Conservation (phyloP, 2,888 invertebrate species). For the Petrolisthes cinctipes region DNA sequence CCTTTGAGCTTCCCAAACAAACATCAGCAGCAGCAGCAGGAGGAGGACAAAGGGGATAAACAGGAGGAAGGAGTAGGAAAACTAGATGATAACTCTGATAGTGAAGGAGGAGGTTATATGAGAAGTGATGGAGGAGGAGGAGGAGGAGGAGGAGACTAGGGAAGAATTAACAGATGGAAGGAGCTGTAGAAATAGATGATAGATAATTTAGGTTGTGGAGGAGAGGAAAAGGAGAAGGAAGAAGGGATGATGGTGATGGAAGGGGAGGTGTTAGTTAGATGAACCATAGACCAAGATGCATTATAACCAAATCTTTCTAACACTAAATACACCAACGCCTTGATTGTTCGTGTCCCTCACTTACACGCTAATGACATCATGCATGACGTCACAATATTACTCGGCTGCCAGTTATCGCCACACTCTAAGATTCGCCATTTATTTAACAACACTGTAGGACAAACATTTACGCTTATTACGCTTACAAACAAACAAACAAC, state of each 20-base stretch:
- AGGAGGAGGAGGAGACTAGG: background rate
- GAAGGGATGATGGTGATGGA: background rate
- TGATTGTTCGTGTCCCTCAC: no score
- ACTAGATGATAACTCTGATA: background rate
- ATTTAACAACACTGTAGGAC: background rate
- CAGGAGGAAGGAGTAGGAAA: background rate
- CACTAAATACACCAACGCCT: no score
- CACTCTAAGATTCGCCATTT: no score
- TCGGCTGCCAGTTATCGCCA: no score
- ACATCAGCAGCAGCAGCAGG: background rate
- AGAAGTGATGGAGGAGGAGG: background rate
- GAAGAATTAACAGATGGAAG: background rate
- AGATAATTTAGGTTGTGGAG: background rate
- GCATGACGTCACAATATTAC: no score
- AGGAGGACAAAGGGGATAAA: background rate
- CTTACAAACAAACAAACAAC: background rate
- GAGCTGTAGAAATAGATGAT: background rate
- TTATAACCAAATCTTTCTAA: no score
- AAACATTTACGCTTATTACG: background rate
- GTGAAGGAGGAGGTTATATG: background rate
- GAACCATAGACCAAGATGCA: no score
- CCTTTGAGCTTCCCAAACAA: slow-evolving; percentile 34
- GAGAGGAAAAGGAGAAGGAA: background rate
- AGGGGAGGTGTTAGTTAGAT: no score
- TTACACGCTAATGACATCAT: no score